A percentile compares a stretch with the other conserved stretches of the same genome.
phyloP scores from a whole-genome alignment of 1,140 invertebrate species.

The Halesus radiatus region DNA sequence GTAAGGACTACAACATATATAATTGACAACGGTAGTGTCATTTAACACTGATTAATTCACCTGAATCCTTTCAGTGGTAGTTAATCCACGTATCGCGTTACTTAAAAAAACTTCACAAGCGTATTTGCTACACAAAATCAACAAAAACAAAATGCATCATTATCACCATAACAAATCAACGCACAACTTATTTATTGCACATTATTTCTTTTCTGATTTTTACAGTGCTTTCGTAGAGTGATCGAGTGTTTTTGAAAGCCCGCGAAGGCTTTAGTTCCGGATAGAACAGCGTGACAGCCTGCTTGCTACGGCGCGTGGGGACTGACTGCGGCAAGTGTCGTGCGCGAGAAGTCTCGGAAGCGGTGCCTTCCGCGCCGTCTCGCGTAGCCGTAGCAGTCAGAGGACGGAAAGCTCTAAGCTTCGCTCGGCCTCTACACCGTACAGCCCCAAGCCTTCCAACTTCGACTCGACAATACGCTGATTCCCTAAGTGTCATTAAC shows the following conservation, averaged over 20 bases:
- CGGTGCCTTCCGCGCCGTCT: not conserved
- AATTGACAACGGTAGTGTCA: too few species aligned
- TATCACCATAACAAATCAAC: too few species aligned
- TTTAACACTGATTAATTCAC: too few species aligned
- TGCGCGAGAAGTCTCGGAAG: conserved; percentile 3
- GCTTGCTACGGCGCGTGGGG: not conserved
- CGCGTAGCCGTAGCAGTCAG: not conserved
- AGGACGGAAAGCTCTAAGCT: too few species aligned
- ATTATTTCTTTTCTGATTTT: too few species aligned
- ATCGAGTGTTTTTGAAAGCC: conserved; percentile 6
- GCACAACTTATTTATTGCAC: too few species aligned
- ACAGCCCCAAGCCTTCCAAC: not conserved
- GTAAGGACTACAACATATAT: too few species aligned
- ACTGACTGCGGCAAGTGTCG: conserved; percentile 14
- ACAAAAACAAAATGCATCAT: too few species aligned
- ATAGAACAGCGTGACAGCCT: not conserved
- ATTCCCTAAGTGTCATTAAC: conserved; percentile 13
- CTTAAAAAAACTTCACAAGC: too few species aligned
- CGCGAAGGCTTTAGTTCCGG: not conserved
- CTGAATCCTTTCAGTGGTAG: too few species aligned
- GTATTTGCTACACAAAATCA: too few species aligned
- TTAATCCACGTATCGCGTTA: too few species aligned
- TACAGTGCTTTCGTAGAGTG: not conserved
- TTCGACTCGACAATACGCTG: conserved; percentile 2
- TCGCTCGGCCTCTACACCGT: not conserved